phyloP scores from a whole-genome alignment of 2,113 vertebrate genomes.

The Sphaerodactylus townsendi region DNA sequence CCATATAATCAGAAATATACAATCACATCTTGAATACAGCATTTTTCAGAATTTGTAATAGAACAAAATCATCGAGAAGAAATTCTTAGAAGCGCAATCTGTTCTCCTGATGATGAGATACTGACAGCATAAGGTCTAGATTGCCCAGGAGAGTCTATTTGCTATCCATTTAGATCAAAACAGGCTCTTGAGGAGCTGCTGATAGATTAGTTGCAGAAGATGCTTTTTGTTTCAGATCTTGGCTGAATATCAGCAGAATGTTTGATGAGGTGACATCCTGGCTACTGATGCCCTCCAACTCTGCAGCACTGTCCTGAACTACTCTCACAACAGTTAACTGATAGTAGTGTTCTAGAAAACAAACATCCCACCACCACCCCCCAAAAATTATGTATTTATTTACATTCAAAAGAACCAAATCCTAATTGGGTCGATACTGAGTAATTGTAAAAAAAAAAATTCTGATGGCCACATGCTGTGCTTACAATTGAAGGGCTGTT shows the following conservation, averaged over 20 bases:
- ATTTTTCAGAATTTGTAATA: neutral
- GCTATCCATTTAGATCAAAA: too few relatives aligned
- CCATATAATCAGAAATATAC: neutral
- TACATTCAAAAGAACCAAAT: neutral
- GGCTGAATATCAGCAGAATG: neutral
- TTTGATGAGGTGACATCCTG: neutral
- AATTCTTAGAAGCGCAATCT: neutral
- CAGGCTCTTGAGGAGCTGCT: too few relatives aligned
- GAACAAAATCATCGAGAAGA: too few relatives aligned
- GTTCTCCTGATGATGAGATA: neutral
- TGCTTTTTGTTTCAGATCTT: neutral
- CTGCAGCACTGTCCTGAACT: neutral
- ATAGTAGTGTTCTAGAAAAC: too few relatives aligned
- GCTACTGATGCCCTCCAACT: neutral
- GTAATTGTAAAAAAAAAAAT: neutral
- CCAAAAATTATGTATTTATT: neutral
- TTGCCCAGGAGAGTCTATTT: too few relatives aligned
- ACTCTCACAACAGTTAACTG: neutral
- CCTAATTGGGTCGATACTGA: neutral
- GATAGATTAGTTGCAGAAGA: neutral
- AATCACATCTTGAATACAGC: neutral
- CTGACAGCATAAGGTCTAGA: neutral
- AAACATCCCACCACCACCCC: too few relatives aligned
- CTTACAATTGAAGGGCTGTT: neutral
- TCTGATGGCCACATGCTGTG: conserved; percentile 15